Evolutionary conservation across 2,888 invertebrate genomes (phyloP).

Genomic region (Apeira syringaria): DNA sequence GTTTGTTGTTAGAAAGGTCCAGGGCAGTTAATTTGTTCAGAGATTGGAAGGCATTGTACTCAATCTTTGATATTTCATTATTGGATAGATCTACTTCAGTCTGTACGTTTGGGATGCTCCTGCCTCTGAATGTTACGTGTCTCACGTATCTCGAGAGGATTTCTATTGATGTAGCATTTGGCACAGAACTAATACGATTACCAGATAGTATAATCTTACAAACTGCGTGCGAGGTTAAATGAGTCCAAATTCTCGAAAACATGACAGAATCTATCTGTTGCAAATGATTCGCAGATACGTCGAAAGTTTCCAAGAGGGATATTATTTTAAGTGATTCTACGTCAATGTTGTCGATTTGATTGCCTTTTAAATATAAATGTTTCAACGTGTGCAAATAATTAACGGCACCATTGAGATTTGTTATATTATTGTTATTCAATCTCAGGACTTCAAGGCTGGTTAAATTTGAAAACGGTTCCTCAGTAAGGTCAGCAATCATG

Average conservation of each 20-base stretch:
- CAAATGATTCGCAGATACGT: conserved; percentile 62
- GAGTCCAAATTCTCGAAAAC: conserved; percentile 65
- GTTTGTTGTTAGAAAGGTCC: conserved; percentile 61
- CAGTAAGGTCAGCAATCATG: conserved; percentile 51
- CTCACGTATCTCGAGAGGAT: conserved; percentile 41
- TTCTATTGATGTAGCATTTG: conserved; percentile 52
- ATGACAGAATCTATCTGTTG: conserved; percentile 52
- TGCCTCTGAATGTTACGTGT: conserved; percentile 31
- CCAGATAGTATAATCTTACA: conserved; percentile 65
- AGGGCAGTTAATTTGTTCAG: conserved; percentile 52
- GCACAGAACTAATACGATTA: conserved; percentile 54
- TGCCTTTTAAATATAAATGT: conserved; percentile 60
- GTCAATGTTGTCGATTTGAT: conserved; percentile 58
- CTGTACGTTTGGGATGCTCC: conserved; percentile 37
- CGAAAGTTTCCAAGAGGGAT: conserved; percentile 66
- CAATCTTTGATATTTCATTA: conserved; percentile 58
- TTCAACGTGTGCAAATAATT: conserved; percentile 58
- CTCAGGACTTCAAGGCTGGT: conserved; percentile 53
- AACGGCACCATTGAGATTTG: conserved; percentile 66
- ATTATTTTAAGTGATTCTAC: conserved; percentile 60
- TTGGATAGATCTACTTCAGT: conserved; percentile 66
- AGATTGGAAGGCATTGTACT: conserved; percentile 63
- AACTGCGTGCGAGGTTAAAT: conserved; percentile 50
- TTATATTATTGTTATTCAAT: conserved; percentile 62
- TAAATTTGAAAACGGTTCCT: conserved; percentile 61